These are phyloP conservation scores for Onychorhynchus coronatus DNA, from an alignment of 2,113 vertebrate species.

Conservation along the genomic window DNA sequence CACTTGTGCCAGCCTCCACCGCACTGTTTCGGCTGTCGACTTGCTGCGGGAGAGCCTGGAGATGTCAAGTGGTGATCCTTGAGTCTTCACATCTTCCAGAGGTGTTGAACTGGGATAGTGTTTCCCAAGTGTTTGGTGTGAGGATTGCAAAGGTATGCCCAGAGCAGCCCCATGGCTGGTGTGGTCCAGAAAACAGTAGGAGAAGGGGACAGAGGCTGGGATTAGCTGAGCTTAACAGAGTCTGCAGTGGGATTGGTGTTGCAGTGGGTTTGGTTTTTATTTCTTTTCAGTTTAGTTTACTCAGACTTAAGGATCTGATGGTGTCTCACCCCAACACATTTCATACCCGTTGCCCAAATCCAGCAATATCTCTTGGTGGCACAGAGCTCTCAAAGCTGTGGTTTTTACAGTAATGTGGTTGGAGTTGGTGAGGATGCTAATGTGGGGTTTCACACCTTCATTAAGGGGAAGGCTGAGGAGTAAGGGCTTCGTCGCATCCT, in stretches of 20 bases:
- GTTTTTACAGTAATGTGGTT: background rate
- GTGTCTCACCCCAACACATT: background rate
- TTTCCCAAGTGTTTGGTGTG: background rate
- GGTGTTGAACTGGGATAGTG: background rate
- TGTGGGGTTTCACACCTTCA: background rate
- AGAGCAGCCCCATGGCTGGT: background rate
- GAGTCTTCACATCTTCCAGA: background rate
- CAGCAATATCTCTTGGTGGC: background rate
- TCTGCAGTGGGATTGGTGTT: fast-evolving
- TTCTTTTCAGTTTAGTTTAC: background rate
- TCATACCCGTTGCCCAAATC: background rate
- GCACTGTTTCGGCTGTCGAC: fast-evolving
- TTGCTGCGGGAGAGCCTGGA: background rate
- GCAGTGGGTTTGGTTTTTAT: background rate
- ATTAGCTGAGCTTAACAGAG: background rate
- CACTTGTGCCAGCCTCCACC: background rate
- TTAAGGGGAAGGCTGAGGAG: background rate
- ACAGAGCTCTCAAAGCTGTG: background rate
- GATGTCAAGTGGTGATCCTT: background rate
- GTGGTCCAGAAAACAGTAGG: background rate
- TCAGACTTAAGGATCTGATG: background rate
- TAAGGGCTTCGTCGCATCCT: background rate
- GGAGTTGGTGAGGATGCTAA: background rate
- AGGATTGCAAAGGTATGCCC: background rate
- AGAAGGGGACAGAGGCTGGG: background rate